Evolutionary conservation across 2,797 vertebrate species (phyloP), one percentile per base, ranked within the genome.

Genomic region (Mus minutoides): DNA sequence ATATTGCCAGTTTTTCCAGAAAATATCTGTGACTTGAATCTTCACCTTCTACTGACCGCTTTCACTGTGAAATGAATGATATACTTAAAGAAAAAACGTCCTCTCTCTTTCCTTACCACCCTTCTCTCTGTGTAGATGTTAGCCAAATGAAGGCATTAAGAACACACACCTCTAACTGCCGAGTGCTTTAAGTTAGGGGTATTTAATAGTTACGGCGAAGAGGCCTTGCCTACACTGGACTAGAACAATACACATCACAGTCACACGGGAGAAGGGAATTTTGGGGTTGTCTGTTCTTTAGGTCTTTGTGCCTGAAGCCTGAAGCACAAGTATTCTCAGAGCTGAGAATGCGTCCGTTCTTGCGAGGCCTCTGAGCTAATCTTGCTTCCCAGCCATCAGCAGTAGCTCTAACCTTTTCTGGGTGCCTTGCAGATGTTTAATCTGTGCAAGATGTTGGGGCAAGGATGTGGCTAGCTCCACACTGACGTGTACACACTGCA

Each of bases 1-100:
- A 90, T 95, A 77, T 2, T 75, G 26, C 54, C n/a, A 91, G 85
- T 75, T 73, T 6, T 6, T 62, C 78, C 91, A 93, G 62, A 90
- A 97, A 92, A 56, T 54, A 69, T 85, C n/a, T 95, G 62, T 84
- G 54, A 97, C 71, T 54, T 78, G 73, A 91, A 54, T 84, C 40
- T 92, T 86, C 37, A 37, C 91, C 75, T 86, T 22, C 8, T 73
- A 34, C 22, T 75, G 79, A 76, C 40, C 29, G 1, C 56, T 58
- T 54, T 31, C 16, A 49, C 60, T 90, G n/a, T 43, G 64, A 87
- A 91, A 95, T 91, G 56, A 91, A 89, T 40, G 31, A 49, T 13
- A 2, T 11, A 14, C 22, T 87, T 67, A 77, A 10, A 90, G 31
- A 49, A 40, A 82, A 67, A 71, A 56, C 16, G 14, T 9, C 14